Base-by-base conservation (phyloP, 2,888 invertebrate genomes). In the Plagodis dolabraria region DNA sequence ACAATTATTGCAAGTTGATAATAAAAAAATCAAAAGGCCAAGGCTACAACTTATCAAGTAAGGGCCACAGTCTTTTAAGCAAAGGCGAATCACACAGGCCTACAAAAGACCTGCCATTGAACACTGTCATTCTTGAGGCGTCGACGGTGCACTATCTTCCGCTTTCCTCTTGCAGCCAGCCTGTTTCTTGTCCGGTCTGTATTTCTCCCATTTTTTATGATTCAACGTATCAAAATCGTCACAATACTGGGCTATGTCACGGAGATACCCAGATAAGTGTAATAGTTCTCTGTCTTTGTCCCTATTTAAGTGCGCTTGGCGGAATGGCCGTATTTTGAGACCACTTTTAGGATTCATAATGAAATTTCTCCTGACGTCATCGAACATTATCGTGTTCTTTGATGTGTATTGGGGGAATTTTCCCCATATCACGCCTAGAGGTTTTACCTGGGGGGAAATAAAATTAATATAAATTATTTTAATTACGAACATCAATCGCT, bases 381-480 rank as follows among this genome's bases (percentile, higher is more conserved):
- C 99, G 75, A 99, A 97, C 99, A 99, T 99, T 65, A 99, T 98
- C 0, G 99, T 99, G 83, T 99, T 99, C 79, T 96, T 96, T 0
- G 96, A 92, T 49, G 94, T 96, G 87, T 97, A 99, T 79, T 98
- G 97, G 0, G 96, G 94, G 80, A 95, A 99, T 79, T 98, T 97
- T 10, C 98, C 99, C 99, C 99, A 99, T 66, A 99, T 98, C 0
- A 99, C 97, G 6, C 98, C 98, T 57, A 99, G 89, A 0, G 99
- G 99, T 92, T 99, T 99, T 0, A 97, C 96, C 96, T 97, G 87
- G 10, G 22, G 22, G 22, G 22, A 22, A 22, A 22, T 22, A 22
- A 22, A 22, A 22, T 22, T 22, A 22, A 1, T 22, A 22, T 22
- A 22, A 22, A 22, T 22, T 1, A 22, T 22, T 22, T 22, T 22